These are phyloP conservation scores for Neria commutata DNA, from an alignment of 2,888 invertebrate species.

Conservation along the genomic window DNA sequence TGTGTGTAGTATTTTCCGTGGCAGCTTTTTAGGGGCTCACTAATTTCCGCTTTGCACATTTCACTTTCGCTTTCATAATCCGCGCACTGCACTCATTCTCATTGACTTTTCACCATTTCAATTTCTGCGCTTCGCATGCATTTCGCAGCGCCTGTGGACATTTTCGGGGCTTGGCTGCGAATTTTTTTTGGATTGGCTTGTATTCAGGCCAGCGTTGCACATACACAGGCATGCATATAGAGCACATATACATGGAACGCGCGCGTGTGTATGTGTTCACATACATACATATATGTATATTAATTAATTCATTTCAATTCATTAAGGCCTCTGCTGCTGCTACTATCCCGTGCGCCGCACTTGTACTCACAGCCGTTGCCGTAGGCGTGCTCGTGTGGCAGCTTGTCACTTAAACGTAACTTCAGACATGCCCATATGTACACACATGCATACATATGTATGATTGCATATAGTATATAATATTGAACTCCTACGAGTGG, in stretches of 20 bases:
- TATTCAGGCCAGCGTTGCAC: constrained; percentile 1
- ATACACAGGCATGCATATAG: no score
- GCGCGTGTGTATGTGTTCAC: not conserved
- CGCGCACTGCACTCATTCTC: constrained; percentile 3
- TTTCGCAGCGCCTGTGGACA: no score
- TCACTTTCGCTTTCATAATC: not conserved
- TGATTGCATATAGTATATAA: constrained; percentile 35
- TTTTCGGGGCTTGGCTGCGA: not conserved
- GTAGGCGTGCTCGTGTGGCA: constrained; percentile 13
- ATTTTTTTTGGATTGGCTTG: not conserved
- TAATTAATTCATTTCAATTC: constrained; percentile 4
- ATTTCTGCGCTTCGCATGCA: no score
- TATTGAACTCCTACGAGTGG: constrained; percentile 43
- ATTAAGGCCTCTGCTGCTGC: constrained; percentile 1
- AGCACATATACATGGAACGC: not conserved
- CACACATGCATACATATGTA: constrained; percentile 16
- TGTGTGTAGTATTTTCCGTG: constrained; percentile 4
- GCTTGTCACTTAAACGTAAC: constrained; percentile 15
- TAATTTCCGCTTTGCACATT: constrained; percentile 26
- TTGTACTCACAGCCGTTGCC: constrained; percentile 34
- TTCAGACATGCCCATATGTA: constrained; percentile 6
- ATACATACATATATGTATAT: no score
- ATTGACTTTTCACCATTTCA: constrained; percentile 6
- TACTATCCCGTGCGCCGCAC: constrained; percentile 28
- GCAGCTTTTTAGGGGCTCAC: constrained; percentile 33